phyloP scores from a whole-genome alignment of 2,797 vertebrate genomes.

The Ibycter americanus region DNA sequence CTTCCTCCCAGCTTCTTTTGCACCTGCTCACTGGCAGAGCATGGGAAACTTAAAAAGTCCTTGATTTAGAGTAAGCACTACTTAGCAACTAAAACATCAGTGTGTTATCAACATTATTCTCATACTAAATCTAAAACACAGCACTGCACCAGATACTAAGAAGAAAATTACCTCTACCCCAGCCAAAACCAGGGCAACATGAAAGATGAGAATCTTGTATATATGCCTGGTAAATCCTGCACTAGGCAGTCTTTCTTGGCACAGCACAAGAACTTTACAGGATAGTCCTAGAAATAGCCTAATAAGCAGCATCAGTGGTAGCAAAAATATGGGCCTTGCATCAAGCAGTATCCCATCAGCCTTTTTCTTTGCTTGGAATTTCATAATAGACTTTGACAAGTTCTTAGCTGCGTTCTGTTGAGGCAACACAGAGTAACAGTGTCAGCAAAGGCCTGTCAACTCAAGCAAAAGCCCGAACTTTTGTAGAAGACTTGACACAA shows the following conservation, averaged over 20 bases:
- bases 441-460: constrained; percentile 12
- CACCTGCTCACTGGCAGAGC: no score
- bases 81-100: no score
- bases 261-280: neutral
- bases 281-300: neutral
- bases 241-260: neutral
- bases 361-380: neutral
- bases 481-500: neutral
- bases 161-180: no score
- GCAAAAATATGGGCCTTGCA: neutral
- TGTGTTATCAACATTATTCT: no score
- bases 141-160: no score
- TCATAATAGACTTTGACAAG: constrained; percentile 28
- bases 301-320: neutral
- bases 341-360: neutral
- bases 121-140: no score
- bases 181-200: no score
- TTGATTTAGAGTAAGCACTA: no score
- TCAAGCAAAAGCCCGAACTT: neutral
- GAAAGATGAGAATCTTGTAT: neutral
- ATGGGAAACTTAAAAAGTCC: no score
- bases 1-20: no score
- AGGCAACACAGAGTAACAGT: neutral
- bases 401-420: neutral
- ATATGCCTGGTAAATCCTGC: neutral